Percentiles rank a stretch among this genome's conserved stretches.
These are phyloP conservation scores for Drosophila dunni DNA, from an alignment of 1,140 invertebrate genomes.

Conservation along the genomic window DNA sequence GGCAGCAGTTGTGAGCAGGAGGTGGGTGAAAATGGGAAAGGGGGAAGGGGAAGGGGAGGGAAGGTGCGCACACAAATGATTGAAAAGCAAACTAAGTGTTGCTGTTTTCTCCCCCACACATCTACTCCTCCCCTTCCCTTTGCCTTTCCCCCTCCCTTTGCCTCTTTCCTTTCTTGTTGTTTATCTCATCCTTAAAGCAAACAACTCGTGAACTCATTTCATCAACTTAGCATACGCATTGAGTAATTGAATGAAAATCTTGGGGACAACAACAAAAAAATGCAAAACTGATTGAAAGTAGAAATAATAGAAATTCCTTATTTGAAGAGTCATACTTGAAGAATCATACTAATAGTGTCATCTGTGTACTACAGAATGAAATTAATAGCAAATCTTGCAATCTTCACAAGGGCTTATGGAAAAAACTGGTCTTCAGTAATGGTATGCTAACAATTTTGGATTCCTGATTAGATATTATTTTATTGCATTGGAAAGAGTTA, in stretches of 20 bases:
- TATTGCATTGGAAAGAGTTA: no score
- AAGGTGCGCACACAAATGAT: constrained; percentile 11
- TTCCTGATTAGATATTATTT: no score
- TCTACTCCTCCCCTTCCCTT: neutral
- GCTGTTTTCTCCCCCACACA: neutral
- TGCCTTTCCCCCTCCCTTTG: neutral
- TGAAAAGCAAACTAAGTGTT: constrained; percentile 28
- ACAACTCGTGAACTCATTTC: constrained; percentile 13
- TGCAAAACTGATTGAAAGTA: constrained; percentile 4
- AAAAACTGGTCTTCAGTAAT: no score
- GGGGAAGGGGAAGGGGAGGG: neutral
- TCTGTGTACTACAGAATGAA: no score
- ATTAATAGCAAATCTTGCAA: no score
- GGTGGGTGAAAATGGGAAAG: no score
- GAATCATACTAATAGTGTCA: no score
- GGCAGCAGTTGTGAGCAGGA: neutral
- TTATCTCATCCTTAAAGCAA: neutral
- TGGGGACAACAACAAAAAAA: neutral
- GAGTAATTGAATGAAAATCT: constrained; percentile 21
- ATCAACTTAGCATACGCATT: constrained; percentile 10
- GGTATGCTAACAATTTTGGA: no score
- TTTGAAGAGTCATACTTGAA: neutral
- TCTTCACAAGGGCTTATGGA: no score
- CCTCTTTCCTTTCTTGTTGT: neutral
- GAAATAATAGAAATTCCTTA: neutral